A percentile compares a stretch with the other conserved stretches of the same genome.
Conservation (phyloP, 2,888 invertebrate species). For the Chalcis sispes region DNA sequence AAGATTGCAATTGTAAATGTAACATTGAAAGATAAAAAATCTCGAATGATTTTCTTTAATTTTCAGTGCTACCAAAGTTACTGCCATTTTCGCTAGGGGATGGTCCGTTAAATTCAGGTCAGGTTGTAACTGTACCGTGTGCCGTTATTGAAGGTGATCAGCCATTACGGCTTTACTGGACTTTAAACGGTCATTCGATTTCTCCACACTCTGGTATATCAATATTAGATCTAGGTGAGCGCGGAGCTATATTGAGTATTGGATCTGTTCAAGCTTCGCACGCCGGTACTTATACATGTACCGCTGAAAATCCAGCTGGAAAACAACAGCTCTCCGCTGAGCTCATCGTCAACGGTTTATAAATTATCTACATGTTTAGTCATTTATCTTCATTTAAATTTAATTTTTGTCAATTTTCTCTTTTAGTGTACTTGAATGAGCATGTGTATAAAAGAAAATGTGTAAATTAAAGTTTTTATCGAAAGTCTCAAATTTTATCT, state of each 20-base stretch:
- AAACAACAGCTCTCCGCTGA: constrained; percentile 78
- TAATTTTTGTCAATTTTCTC: constrained; percentile 37
- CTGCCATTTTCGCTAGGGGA: constrained; percentile 80
- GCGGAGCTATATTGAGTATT: constrained; percentile 81
- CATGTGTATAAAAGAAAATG: constrained; percentile 5
- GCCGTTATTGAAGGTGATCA: constrained; percentile 81
- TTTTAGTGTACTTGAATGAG: constrained; percentile 12
- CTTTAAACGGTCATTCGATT: constrained; percentile 75
- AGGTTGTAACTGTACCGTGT: constrained; percentile 80
- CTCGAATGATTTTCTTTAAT: constrained; percentile 17
- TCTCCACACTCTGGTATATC: constrained; percentile 77
- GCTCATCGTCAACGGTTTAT: constrained; percentile 78
- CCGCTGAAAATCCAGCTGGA: constrained; percentile 79
- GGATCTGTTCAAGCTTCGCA: constrained; percentile 79
- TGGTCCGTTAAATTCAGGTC: constrained; percentile 80
- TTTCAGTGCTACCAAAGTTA: constrained; percentile 74
- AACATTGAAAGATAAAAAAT: too few relatives aligned
- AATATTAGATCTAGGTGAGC: constrained; percentile 80
- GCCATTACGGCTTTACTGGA: constrained; percentile 82
- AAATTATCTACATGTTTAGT: constrained; percentile 35
- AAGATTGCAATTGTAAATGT: too few relatives aligned
- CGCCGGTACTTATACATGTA: constrained; percentile 80
- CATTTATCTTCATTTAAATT: constrained; percentile 20
- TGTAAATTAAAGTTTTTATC: too few relatives aligned
- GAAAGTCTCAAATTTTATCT: too few relatives aligned